A percentile compares a stretch with the other conserved stretches of the same genome.
Conservation (phyloP, 2,113 vertebrate genomes). For the Corythornis madagascariensis region DNA sequence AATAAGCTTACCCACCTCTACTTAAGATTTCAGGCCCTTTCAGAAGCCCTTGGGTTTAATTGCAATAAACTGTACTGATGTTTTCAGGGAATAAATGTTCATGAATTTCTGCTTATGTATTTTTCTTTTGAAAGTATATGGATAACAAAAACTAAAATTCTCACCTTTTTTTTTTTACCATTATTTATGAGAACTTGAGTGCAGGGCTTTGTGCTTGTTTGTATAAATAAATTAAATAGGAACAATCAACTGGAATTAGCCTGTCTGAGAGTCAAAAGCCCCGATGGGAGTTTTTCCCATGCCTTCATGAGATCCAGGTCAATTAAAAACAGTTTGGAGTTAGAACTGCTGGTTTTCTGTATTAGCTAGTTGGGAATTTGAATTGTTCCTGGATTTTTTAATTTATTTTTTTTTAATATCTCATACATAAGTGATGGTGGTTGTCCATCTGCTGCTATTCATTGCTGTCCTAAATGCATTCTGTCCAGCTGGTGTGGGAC, state of each 20-base stretch:
- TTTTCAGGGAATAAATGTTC: not conserved
- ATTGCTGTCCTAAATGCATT: not conserved
- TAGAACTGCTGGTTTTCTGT: not conserved
- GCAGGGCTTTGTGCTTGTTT: not conserved
- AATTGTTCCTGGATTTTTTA: constrained; percentile 3
- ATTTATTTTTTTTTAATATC: too few relatives aligned
- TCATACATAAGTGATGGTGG: not conserved
- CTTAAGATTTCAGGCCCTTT: not conserved
- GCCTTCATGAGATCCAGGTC: not conserved
- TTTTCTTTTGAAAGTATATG: not conserved
- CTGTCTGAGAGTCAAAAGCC: not conserved
- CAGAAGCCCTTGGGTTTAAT: not conserved
- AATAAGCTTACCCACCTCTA: not conserved
- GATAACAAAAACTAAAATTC: not conserved
- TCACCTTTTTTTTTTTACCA: not conserved
- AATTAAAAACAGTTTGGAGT: not conserved
- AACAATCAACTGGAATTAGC: not conserved
- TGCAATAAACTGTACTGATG: not conserved
- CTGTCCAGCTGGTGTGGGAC: not conserved
- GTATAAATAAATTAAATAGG: not conserved
- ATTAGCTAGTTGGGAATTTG: constrained; percentile 1
- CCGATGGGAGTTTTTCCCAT: not conserved
- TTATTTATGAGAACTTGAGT: not conserved
- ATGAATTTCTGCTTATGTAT: not conserved
- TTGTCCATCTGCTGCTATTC: not conserved